Base-by-base conservation (phyloP, 1,140 invertebrate species). In the Lepidurus packardi region DNA sequence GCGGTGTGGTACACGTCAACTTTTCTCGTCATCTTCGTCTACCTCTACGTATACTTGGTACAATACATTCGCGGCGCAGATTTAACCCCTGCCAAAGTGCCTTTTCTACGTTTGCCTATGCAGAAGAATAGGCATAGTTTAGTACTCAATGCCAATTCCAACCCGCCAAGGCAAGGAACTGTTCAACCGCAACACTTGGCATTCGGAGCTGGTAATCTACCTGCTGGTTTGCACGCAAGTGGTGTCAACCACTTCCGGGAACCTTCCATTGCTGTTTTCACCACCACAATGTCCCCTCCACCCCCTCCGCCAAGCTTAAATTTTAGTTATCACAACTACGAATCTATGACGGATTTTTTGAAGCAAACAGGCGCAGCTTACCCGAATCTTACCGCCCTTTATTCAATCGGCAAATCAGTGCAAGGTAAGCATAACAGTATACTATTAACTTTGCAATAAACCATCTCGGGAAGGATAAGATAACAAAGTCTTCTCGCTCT, bases 401-500 rank as follows among this genome's bases (percentile, higher is more conserved):
- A 87, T 80, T 85, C 84, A 8, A 84, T 87, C 75, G 88, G 88
- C 7, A 86, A 86, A 82, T 86, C 86, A 53, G 84, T 86, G 2
- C 84, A 87, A 82, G 85, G 86, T 85, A 80, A 81, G 82, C 81
- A 53, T n/a, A 86, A 88, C 83, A 84, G 83, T 83, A 41, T 13
- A 47, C 74, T 76, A 53, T 75, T 80, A 79, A 79, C 34, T 34
- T 34, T 34, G 34, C 34, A 34, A 34, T 34, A 34, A 34, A 34
- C 34, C 34, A 34, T 34, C 34, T 34, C 34, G 34, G 34, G 34
- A 34, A 34, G 34, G 34, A 34, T 34, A 34, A 34, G 34, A 34
- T 34, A 34, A 34, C 34, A 34, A 34, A 34, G 34, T 34, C 34
- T 34, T 34, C 34, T 34, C 34, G 34, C 34, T 4, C 34, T 4